Percentiles rank a stretch among this genome's conserved stretches.
phyloP scores from a whole-genome alignment of 2,797 vertebrate species.

The Paratrypauchen microcephalus region DNA sequence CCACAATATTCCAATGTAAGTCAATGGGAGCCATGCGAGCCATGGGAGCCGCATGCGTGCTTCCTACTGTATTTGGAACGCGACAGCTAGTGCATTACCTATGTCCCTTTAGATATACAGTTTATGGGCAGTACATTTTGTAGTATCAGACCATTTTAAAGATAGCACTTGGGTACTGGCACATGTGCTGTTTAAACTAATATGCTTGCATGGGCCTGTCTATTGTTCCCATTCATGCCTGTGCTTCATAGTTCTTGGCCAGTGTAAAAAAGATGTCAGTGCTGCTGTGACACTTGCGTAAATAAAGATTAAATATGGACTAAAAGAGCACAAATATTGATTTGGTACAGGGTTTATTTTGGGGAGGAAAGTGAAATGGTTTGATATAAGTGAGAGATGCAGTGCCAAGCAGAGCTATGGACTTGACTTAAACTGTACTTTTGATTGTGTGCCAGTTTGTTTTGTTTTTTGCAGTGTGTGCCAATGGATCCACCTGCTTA shows the following conservation, averaged over 20 bases:
- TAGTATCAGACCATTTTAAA: too few relatives aligned
- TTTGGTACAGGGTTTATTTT: conserved; percentile 52
- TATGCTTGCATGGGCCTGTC: background rate
- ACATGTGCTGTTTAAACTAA: too few relatives aligned
- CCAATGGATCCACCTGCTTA: conserved; percentile 54
- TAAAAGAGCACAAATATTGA: conserved; percentile 54
- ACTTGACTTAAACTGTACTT: conserved; percentile 52
- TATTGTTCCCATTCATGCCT: conserved; percentile 47
- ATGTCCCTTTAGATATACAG: too few relatives aligned
- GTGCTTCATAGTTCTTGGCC: conserved; percentile 39
- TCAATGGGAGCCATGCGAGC: too few relatives aligned
- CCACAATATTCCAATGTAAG: too few relatives aligned
- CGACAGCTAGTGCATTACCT: too few relatives aligned
- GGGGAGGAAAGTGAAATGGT: conserved; percentile 26
- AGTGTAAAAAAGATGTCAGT: conserved; percentile 55
- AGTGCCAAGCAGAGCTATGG: conserved; percentile 59
- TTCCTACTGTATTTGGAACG: too few relatives aligned
- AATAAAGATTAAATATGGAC: conserved; percentile 62
- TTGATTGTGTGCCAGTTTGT: conserved; percentile 60
- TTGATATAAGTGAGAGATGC: conserved; percentile 49
- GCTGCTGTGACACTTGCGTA: conserved; percentile 45
- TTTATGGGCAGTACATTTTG: too few relatives aligned
- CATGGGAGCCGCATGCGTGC: too few relatives aligned
- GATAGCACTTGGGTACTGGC: too few relatives aligned
- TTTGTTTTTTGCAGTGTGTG: conserved; percentile 19